These are phyloP conservation scores for Crocidura indochinensis DNA, from an alignment of 2,797 vertebrate genomes.

Conservation along the genomic window DNA sequence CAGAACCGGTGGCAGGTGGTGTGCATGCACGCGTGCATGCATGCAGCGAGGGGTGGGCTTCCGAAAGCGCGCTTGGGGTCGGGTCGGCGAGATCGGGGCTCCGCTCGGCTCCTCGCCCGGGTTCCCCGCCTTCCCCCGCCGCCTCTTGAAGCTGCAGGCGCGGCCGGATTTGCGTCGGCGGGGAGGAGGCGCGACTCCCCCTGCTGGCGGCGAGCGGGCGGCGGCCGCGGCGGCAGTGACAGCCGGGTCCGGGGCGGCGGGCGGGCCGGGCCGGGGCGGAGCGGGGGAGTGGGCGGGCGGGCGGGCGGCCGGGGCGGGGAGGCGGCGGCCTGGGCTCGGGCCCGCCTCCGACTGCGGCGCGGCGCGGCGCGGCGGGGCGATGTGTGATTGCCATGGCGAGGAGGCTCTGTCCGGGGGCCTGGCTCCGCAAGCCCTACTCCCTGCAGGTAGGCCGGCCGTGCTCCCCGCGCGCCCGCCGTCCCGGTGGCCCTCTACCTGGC, in stretches of 20 bases:
- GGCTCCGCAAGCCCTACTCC: constrained; percentile 93
- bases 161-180: constrained; percentile 53
- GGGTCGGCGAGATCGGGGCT: background rate
- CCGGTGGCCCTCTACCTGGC: constrained; percentile 57
- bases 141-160: constrained; percentile 64
- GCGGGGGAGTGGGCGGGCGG: constrained; percentile 61
- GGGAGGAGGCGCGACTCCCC: constrained; percentile 68
- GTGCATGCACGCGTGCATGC: no score
- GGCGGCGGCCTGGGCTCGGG: constrained; percentile 48
- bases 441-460: constrained; percentile 93
- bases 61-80: background rate
- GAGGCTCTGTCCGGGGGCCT: constrained; percentile 93
- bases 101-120: no score
- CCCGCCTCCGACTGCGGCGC: constrained; percentile 82
- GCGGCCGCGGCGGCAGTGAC: background rate
- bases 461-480: constrained; percentile 26
- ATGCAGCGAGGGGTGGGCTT: accelerated
- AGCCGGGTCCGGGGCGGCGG: background rate
- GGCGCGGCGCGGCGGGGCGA: constrained; percentile 88
- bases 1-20: background rate
- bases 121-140: constrained; percentile 17
- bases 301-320: constrained; percentile 84
- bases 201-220: constrained; percentile 69
- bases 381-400: constrained; percentile 95
- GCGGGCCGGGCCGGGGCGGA: constrained; percentile 64